These are phyloP conservation scores for Virgularia gustaviana DNA, from an alignment of 92 coral and sea anemone species.

Conservation along the genomic window DNA sequence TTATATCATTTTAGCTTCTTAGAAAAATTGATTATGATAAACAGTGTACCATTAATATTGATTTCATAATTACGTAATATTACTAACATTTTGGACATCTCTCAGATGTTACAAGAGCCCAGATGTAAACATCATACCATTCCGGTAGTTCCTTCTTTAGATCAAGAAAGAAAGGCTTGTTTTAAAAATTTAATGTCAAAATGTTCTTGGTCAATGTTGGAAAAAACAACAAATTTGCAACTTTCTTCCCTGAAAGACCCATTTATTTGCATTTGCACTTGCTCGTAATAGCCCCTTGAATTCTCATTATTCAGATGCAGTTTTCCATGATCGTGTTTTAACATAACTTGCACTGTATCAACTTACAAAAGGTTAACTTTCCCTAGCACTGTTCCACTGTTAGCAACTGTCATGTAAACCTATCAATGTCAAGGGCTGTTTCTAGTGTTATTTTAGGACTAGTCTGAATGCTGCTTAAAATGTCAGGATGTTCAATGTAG, in stretches of 20 bases:
- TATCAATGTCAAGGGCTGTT: constrained; percentile 16
- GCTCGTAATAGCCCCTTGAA: constrained; percentile 6
- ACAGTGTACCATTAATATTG: no score
- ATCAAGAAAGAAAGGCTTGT: constrained; percentile 13
- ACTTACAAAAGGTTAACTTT: not conserved
- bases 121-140: constrained; percentile 18
- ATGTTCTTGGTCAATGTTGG: not conserved
- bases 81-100: constrained; percentile 9
- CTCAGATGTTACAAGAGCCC: constrained; percentile 10
- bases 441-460: constrained; percentile 9
- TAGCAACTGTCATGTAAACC: constrained; percentile 1
- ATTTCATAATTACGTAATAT: no score
- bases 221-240: constrained; percentile 17
- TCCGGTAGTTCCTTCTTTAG: constrained; percentile 5
- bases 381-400: constrained; percentile 10
- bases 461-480: constrained; percentile 15
- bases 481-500: constrained; percentile 15
- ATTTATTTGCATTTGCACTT: constrained; percentile 23
- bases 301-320: not conserved
- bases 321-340: constrained; percentile 2
- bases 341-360: not conserved
- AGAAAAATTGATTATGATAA: no score
- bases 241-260: not conserved
- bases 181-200: constrained; percentile 3
- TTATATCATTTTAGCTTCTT: no score